Evolutionary conservation across 2,113 vertebrate species (phyloP).

Genomic region (Sardina pilchardus): DNA sequence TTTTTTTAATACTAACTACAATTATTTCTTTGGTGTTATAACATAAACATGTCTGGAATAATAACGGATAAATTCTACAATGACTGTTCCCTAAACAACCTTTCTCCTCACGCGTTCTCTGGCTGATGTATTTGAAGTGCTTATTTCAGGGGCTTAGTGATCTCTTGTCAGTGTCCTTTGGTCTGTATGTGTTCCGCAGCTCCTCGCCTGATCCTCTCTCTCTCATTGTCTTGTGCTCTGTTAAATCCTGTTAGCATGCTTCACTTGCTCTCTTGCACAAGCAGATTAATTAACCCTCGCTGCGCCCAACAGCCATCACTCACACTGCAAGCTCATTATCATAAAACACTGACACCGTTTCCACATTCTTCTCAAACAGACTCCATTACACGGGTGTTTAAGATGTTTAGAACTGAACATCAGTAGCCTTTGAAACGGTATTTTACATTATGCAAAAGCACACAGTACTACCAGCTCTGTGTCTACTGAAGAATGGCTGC

Average conservation of each 20-base stretch:
- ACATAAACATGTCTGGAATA: neutral
- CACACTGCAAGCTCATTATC: slow-evolving; percentile 24
- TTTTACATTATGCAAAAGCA: neutral
- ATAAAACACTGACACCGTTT: neutral
- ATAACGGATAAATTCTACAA: neutral
- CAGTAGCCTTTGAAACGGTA: neutral
- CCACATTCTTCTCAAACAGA: neutral
- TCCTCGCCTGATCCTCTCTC: neutral
- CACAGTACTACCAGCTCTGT: neutral
- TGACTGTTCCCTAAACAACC: neutral
- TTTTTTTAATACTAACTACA: no score
- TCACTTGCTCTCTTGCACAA: slow-evolving; percentile 74
- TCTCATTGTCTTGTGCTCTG: slow-evolving; percentile 65
- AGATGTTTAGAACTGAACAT: neutral
- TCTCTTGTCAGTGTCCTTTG: neutral
- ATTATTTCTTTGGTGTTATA: neutral
- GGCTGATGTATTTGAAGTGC: neutral
- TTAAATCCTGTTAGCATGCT: slow-evolving; percentile 78
- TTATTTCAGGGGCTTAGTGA: neutral
- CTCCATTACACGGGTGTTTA: neutral
- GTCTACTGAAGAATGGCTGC: neutral
- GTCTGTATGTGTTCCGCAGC: neutral
- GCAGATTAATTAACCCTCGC: slow-evolving; percentile 75
- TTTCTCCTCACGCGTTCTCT: neutral
- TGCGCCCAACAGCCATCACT: slow-evolving; percentile 54